phyloP scores from a whole-genome alignment of 1,140 invertebrate genomes.

The Trichonephila clavipes region DNA sequence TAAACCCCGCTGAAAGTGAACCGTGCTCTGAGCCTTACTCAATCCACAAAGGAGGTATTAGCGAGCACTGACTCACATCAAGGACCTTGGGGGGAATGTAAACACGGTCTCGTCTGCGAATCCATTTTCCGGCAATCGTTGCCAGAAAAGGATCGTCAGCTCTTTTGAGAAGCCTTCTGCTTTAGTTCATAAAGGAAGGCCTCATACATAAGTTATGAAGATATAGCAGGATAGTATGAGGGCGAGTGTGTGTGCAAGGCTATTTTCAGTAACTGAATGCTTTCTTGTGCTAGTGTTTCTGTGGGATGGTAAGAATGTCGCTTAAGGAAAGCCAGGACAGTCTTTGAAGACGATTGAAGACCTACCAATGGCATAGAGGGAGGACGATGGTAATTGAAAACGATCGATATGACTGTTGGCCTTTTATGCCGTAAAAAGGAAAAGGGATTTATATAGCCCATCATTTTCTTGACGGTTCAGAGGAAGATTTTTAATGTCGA shows the following conservation, averaged over 20 bases:
- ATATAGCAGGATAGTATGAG: background rate
- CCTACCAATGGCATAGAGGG: background rate
- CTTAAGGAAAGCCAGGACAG: background rate
- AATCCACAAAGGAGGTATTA: conserved; percentile 49
- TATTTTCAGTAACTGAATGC: conserved; percentile 12
- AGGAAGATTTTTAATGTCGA: conserved; percentile 14
- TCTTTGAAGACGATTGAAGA: conserved; percentile 31
- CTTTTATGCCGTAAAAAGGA: background rate
- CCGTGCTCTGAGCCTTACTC: conserved; percentile 28
- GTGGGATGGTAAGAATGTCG: background rate
- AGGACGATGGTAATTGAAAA: background rate
- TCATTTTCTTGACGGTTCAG: background rate
- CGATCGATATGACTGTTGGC: background rate
- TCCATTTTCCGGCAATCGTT: conserved; percentile 24
- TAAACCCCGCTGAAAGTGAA: conserved; percentile 17
- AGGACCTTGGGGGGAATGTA: conserved; percentile 14
- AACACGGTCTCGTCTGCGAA: background rate
- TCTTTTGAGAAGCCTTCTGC: background rate
- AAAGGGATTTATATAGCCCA: background rate
- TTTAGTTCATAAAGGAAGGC: conserved; percentile 8
- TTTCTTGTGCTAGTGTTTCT: conserved; percentile 38
- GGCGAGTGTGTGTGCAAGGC: background rate
- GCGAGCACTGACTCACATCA: conserved; percentile 11
- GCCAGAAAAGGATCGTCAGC: conserved; percentile 20
- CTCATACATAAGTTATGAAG: conserved; percentile 53